Evolutionary conservation across 2,113 vertebrate genomes (phyloP), one percentile per base, ranked within the genome.

Genomic region (Barnardius zonarius): DNA sequence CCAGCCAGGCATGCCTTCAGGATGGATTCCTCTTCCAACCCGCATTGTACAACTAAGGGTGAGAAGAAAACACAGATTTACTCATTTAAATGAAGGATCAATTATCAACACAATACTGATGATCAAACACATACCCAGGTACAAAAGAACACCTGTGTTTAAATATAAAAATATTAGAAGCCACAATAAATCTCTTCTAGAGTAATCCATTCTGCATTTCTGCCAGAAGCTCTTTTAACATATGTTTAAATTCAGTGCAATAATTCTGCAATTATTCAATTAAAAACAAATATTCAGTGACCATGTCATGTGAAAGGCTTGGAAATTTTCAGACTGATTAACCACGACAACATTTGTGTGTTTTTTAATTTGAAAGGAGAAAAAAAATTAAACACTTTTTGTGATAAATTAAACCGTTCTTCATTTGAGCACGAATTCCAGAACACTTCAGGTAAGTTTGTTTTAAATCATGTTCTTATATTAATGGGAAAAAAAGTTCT

Each of bases 1-100:
- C 99, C 99, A 99, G 82, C 99, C 99, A 3, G 99, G 99, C 96
- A 99, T 98, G 3, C 98, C 99, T 43, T 99, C 99, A 2, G 99
- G 99, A 91, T 99, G 99, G 91, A 99, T 99, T 28, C 99, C 99
- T 95, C 96, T 99, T 33, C 99, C 99, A 24, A 99, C 97, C n/a
- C 99, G 95, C 99, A 99, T 99, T 0, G 99, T 99, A 86, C 99
- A 99, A 72, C 99, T 99, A 93, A 35, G 31, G 77, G 59, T 8
- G 70, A 90, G 49, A 93, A 83, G 48, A 76, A 90, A 90, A 96
- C 28, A 61, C 39, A 31, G 12, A 35, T 92, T 90, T 20, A 48
- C 13, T 81, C 22, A 74, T 31, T 73, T 13, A 49, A 81, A 48
- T 6, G 3, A 88, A 72, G 39, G 24, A 44, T 79, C 57, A 51